Conservation (phyloP, 2,888 invertebrate species). For the Penaeus monodon region DNA sequence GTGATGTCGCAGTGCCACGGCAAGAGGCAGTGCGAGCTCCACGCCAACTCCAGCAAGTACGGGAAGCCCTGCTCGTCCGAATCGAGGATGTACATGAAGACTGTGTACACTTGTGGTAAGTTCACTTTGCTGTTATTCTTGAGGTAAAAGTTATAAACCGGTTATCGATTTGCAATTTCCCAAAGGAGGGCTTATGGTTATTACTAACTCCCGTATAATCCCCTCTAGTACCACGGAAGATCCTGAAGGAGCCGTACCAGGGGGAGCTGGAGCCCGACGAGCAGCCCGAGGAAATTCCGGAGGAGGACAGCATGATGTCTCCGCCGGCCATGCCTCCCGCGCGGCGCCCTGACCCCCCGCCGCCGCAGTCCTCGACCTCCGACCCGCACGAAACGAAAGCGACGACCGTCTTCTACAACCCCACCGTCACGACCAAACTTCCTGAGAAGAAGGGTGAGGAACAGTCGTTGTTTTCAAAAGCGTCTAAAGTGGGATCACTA, state of each 20-base stretch:
- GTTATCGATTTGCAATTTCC: no score
- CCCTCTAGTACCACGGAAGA: conserved; percentile 82
- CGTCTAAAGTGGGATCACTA: background rate
- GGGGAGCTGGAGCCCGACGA: conserved; percentile 85
- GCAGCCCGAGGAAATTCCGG: conserved; percentile 73
- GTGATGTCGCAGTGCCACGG: conserved; percentile 81
- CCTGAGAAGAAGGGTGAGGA: conserved; percentile 23
- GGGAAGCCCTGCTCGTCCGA: conserved; percentile 66
- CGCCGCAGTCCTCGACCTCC: conserved; percentile 8
- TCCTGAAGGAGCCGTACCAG: conserved; percentile 85
- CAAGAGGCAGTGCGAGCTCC: conserved; percentile 64
- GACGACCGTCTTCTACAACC: conserved; percentile 36
- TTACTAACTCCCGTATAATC: background rate
- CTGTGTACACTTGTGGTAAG: conserved; percentile 48
- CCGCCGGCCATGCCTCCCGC: conserved; percentile 14
- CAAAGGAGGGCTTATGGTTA: no score
- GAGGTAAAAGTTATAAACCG: background rate
- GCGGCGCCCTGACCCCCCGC: conserved; percentile 2
- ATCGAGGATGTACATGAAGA: conserved; percentile 66
- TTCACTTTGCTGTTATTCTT: background rate
- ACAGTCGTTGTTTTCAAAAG: background rate
- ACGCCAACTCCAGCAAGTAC: conserved; percentile 67
- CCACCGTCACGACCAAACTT: conserved; percentile 34
- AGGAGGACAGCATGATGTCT: conserved; percentile 9
- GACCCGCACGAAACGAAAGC: conserved; percentile 19